phyloP scores from a whole-genome alignment of 2,888 invertebrate genomes.

The Artemia sinica region DNA sequence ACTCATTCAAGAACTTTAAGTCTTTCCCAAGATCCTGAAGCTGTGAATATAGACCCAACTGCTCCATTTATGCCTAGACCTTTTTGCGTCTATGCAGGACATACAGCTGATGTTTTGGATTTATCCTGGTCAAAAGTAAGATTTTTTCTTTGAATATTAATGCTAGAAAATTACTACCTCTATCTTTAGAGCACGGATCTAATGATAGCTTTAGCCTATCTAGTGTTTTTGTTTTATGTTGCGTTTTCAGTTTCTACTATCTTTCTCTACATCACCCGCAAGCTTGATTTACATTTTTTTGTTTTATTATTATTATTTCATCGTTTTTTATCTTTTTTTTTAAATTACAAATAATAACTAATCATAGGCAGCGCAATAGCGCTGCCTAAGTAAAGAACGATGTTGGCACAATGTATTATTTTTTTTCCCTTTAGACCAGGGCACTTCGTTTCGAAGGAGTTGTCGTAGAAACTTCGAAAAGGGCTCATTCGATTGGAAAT shows the following conservation, averaged over 20 bases:
- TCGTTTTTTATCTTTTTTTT: too few species aligned
- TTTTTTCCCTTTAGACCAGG: too few species aligned
- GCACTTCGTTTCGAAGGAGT: too few species aligned
- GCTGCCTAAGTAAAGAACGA: too few species aligned
- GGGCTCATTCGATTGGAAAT: too few species aligned
- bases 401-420: too few species aligned
- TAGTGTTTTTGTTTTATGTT: neutral
- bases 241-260: neutral
- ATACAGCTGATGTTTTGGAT: slow-evolving; percentile 87
- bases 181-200: slow-evolving; percentile 12
- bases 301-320: too few species aligned
- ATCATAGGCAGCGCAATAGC: too few species aligned
- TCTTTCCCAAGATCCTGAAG: slow-evolving; percentile 24
- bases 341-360: too few species aligned
- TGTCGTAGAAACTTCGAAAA: too few species aligned
- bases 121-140: slow-evolving; percentile 84
- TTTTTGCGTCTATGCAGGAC: slow-evolving; percentile 81
- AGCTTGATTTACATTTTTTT: too few species aligned
- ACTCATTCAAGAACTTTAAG: slow-evolving; percentile 5
- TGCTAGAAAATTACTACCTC: neutral
- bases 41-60: slow-evolving; percentile 31
- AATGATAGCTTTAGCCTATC: neutral
- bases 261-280: too few species aligned
- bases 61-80: slow-evolving; percentile 70
- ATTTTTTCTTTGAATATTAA: slow-evolving; percentile 9